Conservation (phyloP, 1,140 invertebrate genomes). For the Streblospio benedicti region DNA sequence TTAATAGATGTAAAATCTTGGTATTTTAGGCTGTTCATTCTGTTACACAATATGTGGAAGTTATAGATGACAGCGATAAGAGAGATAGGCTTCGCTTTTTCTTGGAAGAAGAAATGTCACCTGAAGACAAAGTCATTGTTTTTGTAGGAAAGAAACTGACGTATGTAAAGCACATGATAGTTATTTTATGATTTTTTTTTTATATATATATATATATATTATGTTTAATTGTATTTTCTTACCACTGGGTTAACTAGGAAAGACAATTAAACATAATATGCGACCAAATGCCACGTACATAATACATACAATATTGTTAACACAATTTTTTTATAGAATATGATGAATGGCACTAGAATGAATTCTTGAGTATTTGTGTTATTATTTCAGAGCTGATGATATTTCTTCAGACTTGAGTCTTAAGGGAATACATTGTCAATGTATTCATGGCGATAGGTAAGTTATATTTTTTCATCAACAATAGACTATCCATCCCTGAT, state of each 20-base stretch:
- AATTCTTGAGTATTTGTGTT: conserved; percentile 13
- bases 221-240: background rate
- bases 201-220: background rate
- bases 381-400: conserved; percentile 59
- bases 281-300: background rate
- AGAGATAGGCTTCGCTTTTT: conserved; percentile 53
- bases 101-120: conserved; percentile 53
- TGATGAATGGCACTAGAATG: too few relatives aligned
- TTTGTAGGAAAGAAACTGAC: conserved; percentile 74
- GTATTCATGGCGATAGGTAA: conserved; percentile 72
- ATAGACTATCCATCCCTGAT: too few relatives aligned
- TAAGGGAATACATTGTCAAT: conserved; percentile 59
- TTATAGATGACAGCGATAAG: conserved; percentile 68
- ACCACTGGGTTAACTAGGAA: background rate
- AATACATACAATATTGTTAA: background rate
- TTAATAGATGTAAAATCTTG: too few relatives aligned
- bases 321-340: background rate
- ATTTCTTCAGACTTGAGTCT: conserved; percentile 68
- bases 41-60: conserved; percentile 65
- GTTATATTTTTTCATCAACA: too few relatives aligned
- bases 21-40: conserved; percentile 74
- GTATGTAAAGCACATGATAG: conserved; percentile 35
- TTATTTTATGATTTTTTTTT: background rate
- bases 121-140: conserved; percentile 72
- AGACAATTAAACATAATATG: background rate